Evolutionary conservation across 2,113 vertebrate genomes (phyloP).

Genomic region (Neodon shergylaensis): DNA sequence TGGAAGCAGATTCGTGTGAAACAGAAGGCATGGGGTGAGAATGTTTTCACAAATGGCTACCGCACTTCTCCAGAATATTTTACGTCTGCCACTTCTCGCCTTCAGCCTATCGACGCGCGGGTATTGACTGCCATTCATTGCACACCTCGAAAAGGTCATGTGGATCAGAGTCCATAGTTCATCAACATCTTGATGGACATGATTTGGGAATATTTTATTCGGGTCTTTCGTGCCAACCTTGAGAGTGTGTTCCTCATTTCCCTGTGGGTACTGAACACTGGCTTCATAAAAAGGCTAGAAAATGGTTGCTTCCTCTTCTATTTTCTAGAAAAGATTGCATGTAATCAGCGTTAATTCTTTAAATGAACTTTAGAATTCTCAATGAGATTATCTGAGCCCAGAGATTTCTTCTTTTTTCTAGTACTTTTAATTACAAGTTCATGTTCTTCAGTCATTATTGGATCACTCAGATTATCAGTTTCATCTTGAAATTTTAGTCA

Average conservation of each 20-base stretch:
- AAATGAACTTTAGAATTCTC: slow-evolving; percentile 15
- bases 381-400: background rate
- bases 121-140: background rate
- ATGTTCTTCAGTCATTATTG: slow-evolving; percentile 44
- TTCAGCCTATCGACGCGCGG: background rate
- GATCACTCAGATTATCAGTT: background rate
- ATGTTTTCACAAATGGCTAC: background rate
- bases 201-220: background rate
- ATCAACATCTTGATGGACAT: background rate
- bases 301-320: background rate
- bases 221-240: background rate
- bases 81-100: background rate
- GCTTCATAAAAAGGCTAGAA: background rate
- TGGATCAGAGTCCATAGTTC: background rate
- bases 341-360: background rate
- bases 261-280: background rate
- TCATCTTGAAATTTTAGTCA: slow-evolving; percentile 35
- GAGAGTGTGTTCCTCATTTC: background rate
- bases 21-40: background rate
- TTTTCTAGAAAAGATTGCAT: background rate
- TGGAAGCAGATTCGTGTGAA: background rate
- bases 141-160: background rate
- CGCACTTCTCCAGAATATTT: background rate
- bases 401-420: slow-evolving; percentile 12
- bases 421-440: slow-evolving; percentile 48